Evolutionary conservation across 64 coral and sea anemone genomes (phyloP).

Genomic region (Montipora cactus): DNA sequence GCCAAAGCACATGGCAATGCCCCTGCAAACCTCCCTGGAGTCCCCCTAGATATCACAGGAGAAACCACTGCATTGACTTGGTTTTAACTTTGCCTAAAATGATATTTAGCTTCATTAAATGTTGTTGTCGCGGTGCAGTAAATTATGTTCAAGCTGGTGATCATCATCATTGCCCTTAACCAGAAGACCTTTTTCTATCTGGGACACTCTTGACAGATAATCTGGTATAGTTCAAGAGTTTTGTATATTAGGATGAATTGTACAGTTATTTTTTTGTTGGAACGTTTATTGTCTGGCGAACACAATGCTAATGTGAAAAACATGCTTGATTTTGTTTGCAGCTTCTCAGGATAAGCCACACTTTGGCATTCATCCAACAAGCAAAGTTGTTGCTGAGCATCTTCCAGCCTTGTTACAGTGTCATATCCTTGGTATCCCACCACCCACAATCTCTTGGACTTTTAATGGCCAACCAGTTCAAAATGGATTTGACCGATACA

Average conservation of each 20-base stretch:
- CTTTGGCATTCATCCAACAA: constrained; percentile 85
- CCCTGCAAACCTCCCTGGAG: background rate
- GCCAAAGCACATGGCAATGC: constrained; percentile 1
- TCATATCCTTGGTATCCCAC: constrained; percentile 79
- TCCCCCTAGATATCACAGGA: background rate
- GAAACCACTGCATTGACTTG: background rate
- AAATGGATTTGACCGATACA: constrained; percentile 63
- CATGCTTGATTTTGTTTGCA: constrained; percentile 16
- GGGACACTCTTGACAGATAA: too few species aligned
- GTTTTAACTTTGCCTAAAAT: too few species aligned
- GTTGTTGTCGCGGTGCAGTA: too few species aligned
- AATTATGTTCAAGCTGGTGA: too few species aligned
- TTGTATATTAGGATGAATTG: too few species aligned
- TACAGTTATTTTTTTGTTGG: too few species aligned
- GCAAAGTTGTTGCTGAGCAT: constrained; percentile 61
- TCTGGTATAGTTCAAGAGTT: too few species aligned
- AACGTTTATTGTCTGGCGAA: too few species aligned
- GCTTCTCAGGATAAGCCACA: constrained; percentile 79
- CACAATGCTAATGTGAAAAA: too few species aligned
- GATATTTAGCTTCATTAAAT: too few species aligned
- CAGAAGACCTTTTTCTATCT: too few species aligned
- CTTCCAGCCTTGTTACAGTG: constrained; percentile 76
- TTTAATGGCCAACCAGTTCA: constrained; percentile 45
- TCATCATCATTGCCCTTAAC: too few species aligned
- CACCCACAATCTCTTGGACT: constrained; percentile 83